Evolutionary conservation across 1,140 invertebrate species (phyloP).

Genomic region (Cydia fagiglandana): DNA sequence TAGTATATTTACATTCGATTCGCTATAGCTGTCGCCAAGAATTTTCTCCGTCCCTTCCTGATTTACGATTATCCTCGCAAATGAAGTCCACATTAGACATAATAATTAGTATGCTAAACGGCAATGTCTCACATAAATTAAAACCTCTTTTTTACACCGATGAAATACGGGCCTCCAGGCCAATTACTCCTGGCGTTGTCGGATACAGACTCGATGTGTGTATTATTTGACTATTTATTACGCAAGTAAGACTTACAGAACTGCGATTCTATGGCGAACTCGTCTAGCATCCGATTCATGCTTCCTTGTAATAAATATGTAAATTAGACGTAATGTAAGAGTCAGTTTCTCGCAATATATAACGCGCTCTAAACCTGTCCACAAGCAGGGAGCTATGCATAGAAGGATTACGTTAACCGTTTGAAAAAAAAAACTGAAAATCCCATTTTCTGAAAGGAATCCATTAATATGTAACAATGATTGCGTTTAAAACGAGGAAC

Average conservation of each 20-base stretch:
- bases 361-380: not conserved
- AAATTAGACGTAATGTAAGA: not conserved
- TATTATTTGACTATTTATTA: conserved; percentile 12
- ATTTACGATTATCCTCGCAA: not conserved
- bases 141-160: conserved; percentile 8
- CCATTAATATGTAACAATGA: too few species aligned
- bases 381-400: too few species aligned
- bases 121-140: conserved; percentile 8
- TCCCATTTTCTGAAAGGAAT: too few species aligned
- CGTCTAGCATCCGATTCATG: not conserved
- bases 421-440: too few species aligned
- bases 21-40: not conserved
- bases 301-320: conserved; percentile 12
- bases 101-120: conserved; percentile 22
- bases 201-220: not conserved
- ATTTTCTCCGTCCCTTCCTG: not conserved
- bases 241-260: not conserved
- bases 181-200: not conserved
- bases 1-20: not conserved
- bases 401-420: too few species aligned
- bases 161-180: conserved; percentile 2
- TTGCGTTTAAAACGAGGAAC: too few species aligned
- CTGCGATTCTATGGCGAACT: not conserved
- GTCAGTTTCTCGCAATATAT: not conserved
- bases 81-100: not conserved